phyloP scores from a whole-genome alignment of 2,797 vertebrate genomes.

The Melanotaenia parkinsoni region DNA sequence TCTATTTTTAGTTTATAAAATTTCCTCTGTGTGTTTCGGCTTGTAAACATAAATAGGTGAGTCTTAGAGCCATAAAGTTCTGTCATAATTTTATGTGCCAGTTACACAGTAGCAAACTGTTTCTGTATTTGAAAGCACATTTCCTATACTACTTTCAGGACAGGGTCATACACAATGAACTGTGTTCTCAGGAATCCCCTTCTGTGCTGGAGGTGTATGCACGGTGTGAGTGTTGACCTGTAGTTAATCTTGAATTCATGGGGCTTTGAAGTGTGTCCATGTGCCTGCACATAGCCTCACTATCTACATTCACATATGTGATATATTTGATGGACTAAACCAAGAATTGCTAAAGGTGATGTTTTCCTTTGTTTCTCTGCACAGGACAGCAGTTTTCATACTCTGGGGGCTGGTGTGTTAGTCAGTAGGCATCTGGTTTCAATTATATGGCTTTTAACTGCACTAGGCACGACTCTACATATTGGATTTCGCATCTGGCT shows the following conservation, averaged over 20 bases:
- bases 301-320: constrained; percentile 7
- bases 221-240: constrained; percentile 38
- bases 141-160: background rate
- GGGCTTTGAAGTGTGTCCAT: background rate
- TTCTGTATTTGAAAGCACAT: background rate
- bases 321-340: constrained; percentile 4
- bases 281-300: background rate
- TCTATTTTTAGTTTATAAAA: background rate
- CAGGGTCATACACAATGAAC: background rate
- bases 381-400: constrained; percentile 5
- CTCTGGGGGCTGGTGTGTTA: constrained; percentile 46
- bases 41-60: background rate
- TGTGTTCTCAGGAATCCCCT: constrained; percentile 13
- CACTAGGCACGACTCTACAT: constrained; percentile 34
- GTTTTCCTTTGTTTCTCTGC: background rate
- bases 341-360: background rate
- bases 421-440: constrained; percentile 65
- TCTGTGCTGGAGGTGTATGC: constrained; percentile 17
- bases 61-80: background rate
- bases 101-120: background rate
- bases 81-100: constrained; percentile 6
- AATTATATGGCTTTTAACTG: constrained; percentile 44
- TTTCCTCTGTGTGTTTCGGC: background rate
- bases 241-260: constrained; percentile 19
- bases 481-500: constrained; percentile 63